A percentile compares a stretch with the other conserved stretches of the same genome.
Conservation (phyloP, 2,888 invertebrate genomes). For the Yponomeuta plumbellus region DNA sequence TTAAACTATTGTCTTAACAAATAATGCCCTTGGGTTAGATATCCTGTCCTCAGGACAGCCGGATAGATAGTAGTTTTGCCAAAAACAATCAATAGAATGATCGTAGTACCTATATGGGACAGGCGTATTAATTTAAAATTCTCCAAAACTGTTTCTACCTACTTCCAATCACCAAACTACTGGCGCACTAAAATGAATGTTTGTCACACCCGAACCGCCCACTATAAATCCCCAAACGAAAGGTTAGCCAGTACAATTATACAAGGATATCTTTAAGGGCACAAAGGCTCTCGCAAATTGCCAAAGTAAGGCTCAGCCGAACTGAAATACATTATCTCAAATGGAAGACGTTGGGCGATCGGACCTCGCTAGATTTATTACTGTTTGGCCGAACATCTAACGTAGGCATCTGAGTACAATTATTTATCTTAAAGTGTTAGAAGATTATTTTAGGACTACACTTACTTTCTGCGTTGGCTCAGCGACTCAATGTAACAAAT, state of each 20-base stretch:
- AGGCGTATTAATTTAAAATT: neutral
- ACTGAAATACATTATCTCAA: conserved; percentile 74
- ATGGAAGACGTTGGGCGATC: conserved; percentile 54
- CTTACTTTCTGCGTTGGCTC: too few relatives aligned
- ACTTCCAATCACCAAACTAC: neutral
- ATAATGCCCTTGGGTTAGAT: too few relatives aligned
- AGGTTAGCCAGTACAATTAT: conserved; percentile 59
- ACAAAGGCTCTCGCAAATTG: conserved; percentile 75
- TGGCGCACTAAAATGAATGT: conserved; percentile 24
- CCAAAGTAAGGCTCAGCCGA: conserved; percentile 74
- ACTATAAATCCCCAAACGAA: conserved; percentile 34
- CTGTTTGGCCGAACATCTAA: conserved; percentile 38
- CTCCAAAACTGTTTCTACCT: neutral
- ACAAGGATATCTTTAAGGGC: conserved; percentile 72
- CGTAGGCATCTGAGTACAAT: neutral
- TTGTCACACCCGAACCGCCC: conserved; percentile 30
- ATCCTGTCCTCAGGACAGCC: too few relatives aligned
- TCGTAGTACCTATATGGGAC: too few relatives aligned
- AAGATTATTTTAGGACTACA: too few relatives aligned
- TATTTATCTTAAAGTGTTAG: too few relatives aligned
- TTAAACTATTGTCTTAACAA: too few relatives aligned
- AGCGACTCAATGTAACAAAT: too few relatives aligned
- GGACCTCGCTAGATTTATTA: conserved; percentile 51
- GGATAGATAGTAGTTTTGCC: too few relatives aligned
- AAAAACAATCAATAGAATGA: too few relatives aligned